Conservation (phyloP, 2,797 vertebrate species). For the Antrozous pallidus region DNA sequence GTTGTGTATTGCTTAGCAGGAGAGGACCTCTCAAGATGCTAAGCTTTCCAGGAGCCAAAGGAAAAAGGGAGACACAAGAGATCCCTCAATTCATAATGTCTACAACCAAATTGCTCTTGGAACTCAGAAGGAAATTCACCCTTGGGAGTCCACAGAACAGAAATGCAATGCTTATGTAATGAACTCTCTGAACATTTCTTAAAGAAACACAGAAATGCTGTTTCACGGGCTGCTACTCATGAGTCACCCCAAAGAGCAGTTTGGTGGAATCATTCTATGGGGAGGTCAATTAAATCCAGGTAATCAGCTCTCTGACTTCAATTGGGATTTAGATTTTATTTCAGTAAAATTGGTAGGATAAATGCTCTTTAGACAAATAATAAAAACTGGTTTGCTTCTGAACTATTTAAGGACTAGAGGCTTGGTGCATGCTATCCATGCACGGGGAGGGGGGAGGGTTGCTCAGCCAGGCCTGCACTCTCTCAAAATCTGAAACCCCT, state of each 20-base stretch:
- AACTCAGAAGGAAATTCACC: background rate
- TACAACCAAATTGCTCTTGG: background rate
- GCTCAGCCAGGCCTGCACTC: too few relatives aligned
- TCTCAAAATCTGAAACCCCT: too few relatives aligned
- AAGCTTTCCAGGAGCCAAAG: background rate
- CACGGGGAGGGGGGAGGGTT: too few relatives aligned
- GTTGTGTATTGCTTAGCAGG: background rate
- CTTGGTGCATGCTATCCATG: too few relatives aligned
- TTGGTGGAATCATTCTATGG: background rate
- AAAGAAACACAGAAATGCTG: background rate
- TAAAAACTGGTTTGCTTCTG: conserved; percentile 4
- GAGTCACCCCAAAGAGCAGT: background rate
- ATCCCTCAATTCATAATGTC: background rate
- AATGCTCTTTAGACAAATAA: background rate
- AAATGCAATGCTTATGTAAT: background rate
- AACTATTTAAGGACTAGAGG: background rate
- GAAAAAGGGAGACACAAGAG: background rate
- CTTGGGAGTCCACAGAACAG: background rate
- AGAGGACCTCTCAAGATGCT: background rate
- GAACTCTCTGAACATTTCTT: background rate
- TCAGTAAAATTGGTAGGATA: background rate
- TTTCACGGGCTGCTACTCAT: background rate
- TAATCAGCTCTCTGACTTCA: background rate
- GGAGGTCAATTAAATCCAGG: background rate
- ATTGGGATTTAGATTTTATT: background rate